Base-by-base conservation (phyloP, 2,888 invertebrate genomes). In the Julus scanicus region DNA sequence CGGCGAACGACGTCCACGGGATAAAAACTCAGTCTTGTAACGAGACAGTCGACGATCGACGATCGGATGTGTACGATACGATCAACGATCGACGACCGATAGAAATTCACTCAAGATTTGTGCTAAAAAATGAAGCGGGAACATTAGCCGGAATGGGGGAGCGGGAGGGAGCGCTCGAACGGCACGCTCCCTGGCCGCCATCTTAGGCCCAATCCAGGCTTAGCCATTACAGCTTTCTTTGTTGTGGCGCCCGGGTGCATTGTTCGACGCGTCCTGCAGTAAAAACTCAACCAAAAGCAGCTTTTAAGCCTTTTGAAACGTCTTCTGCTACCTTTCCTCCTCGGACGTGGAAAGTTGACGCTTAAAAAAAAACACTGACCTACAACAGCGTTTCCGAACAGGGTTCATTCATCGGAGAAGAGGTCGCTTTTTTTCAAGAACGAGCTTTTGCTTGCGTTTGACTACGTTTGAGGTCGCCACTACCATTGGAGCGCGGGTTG, bases 161-260 rank as follows among this genome's bases (percentile, higher is more conserved):
- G 80, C 80, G 80, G 80, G 80, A 80, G 80, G 80, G 80, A 80
- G 80, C 80, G 80, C 80, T 80, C 15, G 37, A 85, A 49, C 49
- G 85, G 44, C 85, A 44, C 49, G 85, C 85, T 85, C 85, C 85
- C 49, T 85, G 9, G 49, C 85, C 85, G 85, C 44, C 85, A 85
- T 85, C 85, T 85, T 85, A 80, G 85, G 85, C 85, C 85, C 85
- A 44, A 85, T 85, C 85, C 85, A 85, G 85, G 44, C 49, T 85
- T 44, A 20, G 40, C 80, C 15, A 80, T 13, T 39, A 80, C 80
- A 2, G 80, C 80, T 37, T 80, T 80, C 80, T 80, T 80, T 80
- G 80, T 80, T 80, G 80, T 80, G 20, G 29, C 37, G 15, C 29
- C 8, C 4, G 11, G 13, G 44, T 11, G 80, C 80, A 80, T 80